Base-by-base conservation (phyloP, 2,113 vertebrate genomes). In the Cololabis saira region DNA sequence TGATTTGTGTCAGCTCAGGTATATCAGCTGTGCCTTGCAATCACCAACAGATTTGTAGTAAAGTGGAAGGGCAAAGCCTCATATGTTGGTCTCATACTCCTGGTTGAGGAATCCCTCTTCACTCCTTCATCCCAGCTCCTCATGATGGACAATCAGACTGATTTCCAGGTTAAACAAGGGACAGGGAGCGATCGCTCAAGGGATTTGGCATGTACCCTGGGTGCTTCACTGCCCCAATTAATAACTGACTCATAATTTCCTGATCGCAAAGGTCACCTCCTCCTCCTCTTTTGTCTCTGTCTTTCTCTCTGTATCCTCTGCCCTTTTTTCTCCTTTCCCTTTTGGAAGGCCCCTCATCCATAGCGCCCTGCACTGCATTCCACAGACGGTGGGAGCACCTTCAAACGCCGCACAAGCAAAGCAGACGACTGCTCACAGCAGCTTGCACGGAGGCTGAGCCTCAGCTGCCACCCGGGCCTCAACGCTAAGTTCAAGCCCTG, bases 201-300 rank as follows among this genome's bases (percentile, higher is more conserved):
- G 42, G 19, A 55, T 27, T 1, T 57, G 51, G n/a, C 30, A 19
- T 62, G 45, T 30, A 16, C 58, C 43, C 30, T 64, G 51, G 79
- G 49, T 64, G 49, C 71, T 87, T 87, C 72, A 81, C 75, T 76
- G 72, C 61, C 58, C 58, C 48, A 45, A 61, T 42, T 84, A 82
- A 92, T 87, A 90, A 92, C 81, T 88, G 86, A 92, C 85, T 92
- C 90, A 91, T 90, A 89, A 90, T 85, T 90, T 93, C 88, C 87
- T 90, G 89, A 88, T 86, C 73, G 86, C 75, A 91, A 90, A 91
- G 87, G 87, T 92, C 87, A 88, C n/a, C 73, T 61, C 64, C 67
- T 63, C 61, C n/a, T 59, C 64, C 2, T 10, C 18, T 12, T 19
- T 22, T 16, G n/a, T 41, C 16, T 14, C 56, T 27, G 22, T n/a